Evolutionary conservation across 2,797 vertebrate genomes (phyloP), one percentile per base, ranked within the genome.

Genomic region (Urophycis tenuis): DNA sequence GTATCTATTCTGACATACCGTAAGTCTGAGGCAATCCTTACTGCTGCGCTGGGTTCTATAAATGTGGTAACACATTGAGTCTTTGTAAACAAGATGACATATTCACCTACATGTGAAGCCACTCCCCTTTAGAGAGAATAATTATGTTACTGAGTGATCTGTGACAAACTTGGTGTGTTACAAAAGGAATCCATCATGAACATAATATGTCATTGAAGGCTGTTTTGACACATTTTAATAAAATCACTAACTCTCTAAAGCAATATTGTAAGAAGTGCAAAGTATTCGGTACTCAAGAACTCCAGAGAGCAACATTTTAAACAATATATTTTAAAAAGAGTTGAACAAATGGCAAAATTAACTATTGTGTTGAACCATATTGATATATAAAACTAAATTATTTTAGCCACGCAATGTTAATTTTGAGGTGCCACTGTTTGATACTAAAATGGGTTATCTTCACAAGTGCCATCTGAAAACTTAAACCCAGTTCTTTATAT

Each of bases 21-120:
- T 14, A 33, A 33, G 30, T 71, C 31, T 33, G 12, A 19, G 69
- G 30, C 15, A 71, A 71, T 31, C 14, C 14, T 19, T 9, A 71
- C 69, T 19, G 69, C 19, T 19, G 15, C 17, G 1, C 69, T 71
- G 69, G 69, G 29, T 71, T 71, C 33, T 71, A 71, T 71, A 33
- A 71, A 71, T 19, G 69, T 32, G 67, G 15, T 17, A 70, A 70
- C 3, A 31, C 31, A 78, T 86, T 31, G 71, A 79, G 81, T 36
- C 73, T 75, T 60, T 17, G 25, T 25, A 41, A 67, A 67, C 60
- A 67, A 29, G 25, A 67, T 12, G 3, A 67, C n/a, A 64, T 67
- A 12, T 67, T 67, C n/a, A 29, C 17, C 12, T 30, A 3, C 60
- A 67, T 67, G 25, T 3, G 5, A 67, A 67, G 25, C 60, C 60